Percentiles rank a stretch among this genome's conserved stretches.
Evolutionary conservation across 2,797 vertebrate genomes (phyloP).

Genomic region (Falco berigora): DNA sequence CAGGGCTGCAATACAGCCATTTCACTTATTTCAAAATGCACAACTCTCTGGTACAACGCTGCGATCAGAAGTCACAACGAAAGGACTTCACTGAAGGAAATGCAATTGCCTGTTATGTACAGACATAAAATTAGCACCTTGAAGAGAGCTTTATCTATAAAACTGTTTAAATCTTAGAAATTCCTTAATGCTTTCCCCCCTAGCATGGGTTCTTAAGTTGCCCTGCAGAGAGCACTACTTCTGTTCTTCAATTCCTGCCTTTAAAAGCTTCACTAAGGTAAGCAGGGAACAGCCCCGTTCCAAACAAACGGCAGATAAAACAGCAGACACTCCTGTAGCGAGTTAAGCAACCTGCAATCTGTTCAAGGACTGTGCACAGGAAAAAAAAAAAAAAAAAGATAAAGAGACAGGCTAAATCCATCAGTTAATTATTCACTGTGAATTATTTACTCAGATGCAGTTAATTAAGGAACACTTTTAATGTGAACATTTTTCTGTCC

Average conservation of each 20-base stretch:
- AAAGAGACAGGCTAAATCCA: neutral
- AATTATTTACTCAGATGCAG: conserved; percentile 50
- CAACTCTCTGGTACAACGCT: neutral
- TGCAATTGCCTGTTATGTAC: neutral
- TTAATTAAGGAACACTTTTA: conserved; percentile 51
- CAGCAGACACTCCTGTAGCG: neutral
- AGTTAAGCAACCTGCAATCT: conserved; percentile 38
- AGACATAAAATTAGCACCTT: neutral
- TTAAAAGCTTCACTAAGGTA: neutral
- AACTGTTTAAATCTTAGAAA: neutral
- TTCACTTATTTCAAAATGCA: neutral
- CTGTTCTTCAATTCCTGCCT: neutral
- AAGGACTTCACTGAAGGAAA: neutral
- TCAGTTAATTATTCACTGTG: conserved; percentile 39
- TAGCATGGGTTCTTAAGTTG: neutral
- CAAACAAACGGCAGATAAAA: conserved; percentile 38
- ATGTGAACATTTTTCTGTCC: neutral
- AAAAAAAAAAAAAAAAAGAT: neutral
- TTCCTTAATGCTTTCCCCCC: neutral
- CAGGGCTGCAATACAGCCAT: neutral
- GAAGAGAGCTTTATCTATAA: neutral
- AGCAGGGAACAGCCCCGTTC: neutral
- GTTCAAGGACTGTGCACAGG: conserved; percentile 1
- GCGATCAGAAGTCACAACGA: neutral
- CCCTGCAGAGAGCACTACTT: conserved; percentile 19